Base-by-base conservation (phyloP, 2,797 vertebrate species). In the Smutsia gigantea region DNA sequence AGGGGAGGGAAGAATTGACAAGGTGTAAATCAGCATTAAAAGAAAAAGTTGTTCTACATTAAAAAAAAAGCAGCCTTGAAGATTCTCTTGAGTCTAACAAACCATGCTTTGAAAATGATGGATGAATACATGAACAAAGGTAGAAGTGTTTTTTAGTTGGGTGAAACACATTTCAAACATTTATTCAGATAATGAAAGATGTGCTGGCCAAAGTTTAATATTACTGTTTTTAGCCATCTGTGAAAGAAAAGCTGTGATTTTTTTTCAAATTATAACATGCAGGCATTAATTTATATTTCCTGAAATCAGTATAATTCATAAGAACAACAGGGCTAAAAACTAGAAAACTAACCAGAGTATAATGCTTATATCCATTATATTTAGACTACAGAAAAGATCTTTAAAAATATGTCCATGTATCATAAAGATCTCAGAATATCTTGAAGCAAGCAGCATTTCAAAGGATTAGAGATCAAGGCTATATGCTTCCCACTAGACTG, bases 211-310 rank as follows among this genome's bases (percentile, higher is more conserved):
- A 94, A 79, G 71, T 83, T 94, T 91, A 78, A 63, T 66, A 83
- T 95, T 95, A 97, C 78, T 96, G 27, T 90, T 96, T 93, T 91
- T 88, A 97, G 14, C 18, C 92, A 77, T 34, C 89, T 75, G 49
- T 55, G 5, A n/a, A 95, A 91, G 74, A 69, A 68, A 71, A 18
- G 3, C 34, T 59, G 21, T n/a, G 66, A 21, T 57, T 46, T 27
- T 78, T 94, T 87, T 96, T 57, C n/a, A 83, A 93, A 85, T 82
- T 78, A 53, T 34, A 87, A 72, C 5, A 92, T 53, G 49, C 15
- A 82, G 17, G 7, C 17, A 75, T 72, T 79, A 89, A 74, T 90
- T 87, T 63, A 55, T 94, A 39, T 94, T 95, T 75, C 59, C 83
- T 57, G 49, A 96, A 90, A 63, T 82, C 84, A 71, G 3, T 85